phyloP scores from a whole-genome alignment of 64 coral and sea anemone genomes.

The Dendrophyllia cribrosa region DNA sequence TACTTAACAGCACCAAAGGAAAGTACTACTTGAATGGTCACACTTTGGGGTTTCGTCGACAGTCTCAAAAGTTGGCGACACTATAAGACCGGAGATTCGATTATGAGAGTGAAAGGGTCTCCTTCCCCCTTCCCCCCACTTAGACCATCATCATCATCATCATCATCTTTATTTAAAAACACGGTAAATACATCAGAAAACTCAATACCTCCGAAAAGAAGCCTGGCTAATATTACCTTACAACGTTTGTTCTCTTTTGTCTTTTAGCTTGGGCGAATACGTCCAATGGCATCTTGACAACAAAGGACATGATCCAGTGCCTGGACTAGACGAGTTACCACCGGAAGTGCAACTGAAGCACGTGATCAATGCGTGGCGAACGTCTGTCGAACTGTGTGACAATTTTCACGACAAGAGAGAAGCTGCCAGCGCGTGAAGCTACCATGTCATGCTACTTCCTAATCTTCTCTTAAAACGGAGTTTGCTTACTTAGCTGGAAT shows the following conservation, averaged over 20 bases:
- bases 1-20: too few relatives aligned
- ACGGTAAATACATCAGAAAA: too few relatives aligned
- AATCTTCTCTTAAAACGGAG: neutral
- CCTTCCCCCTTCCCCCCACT: too few relatives aligned
- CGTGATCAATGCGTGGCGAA: constrained; percentile 52
- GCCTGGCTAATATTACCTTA: neutral
- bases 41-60: too few relatives aligned
- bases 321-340: constrained; percentile 15
- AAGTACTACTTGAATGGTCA: too few relatives aligned
- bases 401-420: constrained; percentile 23
- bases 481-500: neutral
- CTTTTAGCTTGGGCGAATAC: constrained; percentile 32
- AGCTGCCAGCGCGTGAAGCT: neutral
- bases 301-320: constrained; percentile 23
- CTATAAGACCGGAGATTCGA: neutral
- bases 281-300: constrained; percentile 55
- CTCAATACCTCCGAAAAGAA: too few relatives aligned
- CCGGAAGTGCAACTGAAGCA: constrained; percentile 40
- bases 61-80: too few relatives aligned
- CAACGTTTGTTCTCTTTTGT: neutral
- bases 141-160: too few relatives aligned
- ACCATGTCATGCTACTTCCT: neutral
- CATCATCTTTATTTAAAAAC: too few relatives aligned
- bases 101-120: neutral
- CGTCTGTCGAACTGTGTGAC: constrained; percentile 37